Evolutionary conservation across 2,113 vertebrate species (phyloP), one percentile per base, ranked within the genome.

Genomic region (Otolemur garnettii): DNA sequence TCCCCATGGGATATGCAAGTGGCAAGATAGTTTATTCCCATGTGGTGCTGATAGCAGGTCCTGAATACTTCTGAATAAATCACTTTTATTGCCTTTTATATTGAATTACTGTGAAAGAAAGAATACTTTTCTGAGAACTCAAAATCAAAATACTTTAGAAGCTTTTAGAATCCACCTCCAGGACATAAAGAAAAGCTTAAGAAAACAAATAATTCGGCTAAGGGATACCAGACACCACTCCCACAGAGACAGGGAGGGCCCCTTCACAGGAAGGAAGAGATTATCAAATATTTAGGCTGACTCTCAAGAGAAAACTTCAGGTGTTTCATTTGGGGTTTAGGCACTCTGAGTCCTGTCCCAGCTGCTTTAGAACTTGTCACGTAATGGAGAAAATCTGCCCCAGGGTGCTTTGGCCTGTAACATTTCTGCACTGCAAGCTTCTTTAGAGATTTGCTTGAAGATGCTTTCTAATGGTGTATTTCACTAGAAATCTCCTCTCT

Each of bases 81-180:
- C 96, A 97, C 90, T 96, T 97, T 97, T 96, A 97, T 97, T 96
- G 95, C 95, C 94, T 97, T 96, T 96, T 97, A 92, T 94, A 97
- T 57, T 97, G 96, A 97, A 96, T 97, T 92, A 97, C 95, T 95
- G 45, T 95, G 95, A 94, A 94, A 95, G 97, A 96, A 97, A 95
- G 97, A 96, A 96, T 93, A 95, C 95, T 96, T 97, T 91, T 92
- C 90, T 96, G 93, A 96, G 87, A 97, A 93, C 95, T 97, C 94
- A 93, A 97, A 96, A 97, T 95, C 97, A 96, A 97, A 97, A 97
- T 95, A 96, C 92, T 88, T 93, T 77, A 92, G 84, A 87, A 95
- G 96, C 93, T 84, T 97, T 98, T 96, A 94, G 90, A 97, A 91
- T 88, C 77, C 50, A 95, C 93, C 91, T 96, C 59, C 38, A 96